Conservation (phyloP, 2,113 vertebrate genomes). For the Saccopteryx bilineata region DNA sequence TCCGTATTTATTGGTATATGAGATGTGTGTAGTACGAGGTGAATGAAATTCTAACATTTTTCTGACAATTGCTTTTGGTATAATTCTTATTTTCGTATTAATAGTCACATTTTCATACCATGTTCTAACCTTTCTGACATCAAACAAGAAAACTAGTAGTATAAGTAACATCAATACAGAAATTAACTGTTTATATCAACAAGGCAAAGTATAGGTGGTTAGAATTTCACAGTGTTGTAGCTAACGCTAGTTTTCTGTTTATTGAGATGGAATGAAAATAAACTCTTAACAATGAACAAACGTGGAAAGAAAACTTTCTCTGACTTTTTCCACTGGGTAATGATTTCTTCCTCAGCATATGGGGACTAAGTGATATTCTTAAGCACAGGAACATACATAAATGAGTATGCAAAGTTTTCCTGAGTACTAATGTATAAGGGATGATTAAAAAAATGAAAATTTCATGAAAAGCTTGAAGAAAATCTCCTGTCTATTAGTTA, state of each 20-base stretch:
- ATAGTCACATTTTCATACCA: not conserved
- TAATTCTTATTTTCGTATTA: conserved; percentile 4
- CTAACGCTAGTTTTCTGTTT: conserved; percentile 23
- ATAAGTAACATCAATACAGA: not conserved
- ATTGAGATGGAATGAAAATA: not conserved
- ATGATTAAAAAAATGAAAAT: not conserved
- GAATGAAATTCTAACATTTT: conserved; percentile 30
- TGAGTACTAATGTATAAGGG: conserved; percentile 11
- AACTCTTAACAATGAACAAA: not conserved
- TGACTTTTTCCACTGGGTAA: conserved; percentile 21
- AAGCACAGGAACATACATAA: not conserved
- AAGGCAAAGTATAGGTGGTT: not conserved
- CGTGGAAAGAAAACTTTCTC: not conserved
- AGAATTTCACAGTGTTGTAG: not conserved
- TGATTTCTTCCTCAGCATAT: not conserved
- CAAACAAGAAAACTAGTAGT: conserved; percentile 4
- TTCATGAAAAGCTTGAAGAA: not conserved
- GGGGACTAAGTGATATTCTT: not conserved
- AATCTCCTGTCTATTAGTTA: not conserved
- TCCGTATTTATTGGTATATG: not conserved
- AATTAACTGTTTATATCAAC: not conserved
- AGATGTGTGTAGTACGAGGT: not conserved
- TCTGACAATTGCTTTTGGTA: not conserved
- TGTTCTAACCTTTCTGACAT: not conserved
- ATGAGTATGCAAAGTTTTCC: not conserved